Evolutionary conservation across 2,797 vertebrate species (phyloP).

Genomic region (Mionectes olivaceus): DNA sequence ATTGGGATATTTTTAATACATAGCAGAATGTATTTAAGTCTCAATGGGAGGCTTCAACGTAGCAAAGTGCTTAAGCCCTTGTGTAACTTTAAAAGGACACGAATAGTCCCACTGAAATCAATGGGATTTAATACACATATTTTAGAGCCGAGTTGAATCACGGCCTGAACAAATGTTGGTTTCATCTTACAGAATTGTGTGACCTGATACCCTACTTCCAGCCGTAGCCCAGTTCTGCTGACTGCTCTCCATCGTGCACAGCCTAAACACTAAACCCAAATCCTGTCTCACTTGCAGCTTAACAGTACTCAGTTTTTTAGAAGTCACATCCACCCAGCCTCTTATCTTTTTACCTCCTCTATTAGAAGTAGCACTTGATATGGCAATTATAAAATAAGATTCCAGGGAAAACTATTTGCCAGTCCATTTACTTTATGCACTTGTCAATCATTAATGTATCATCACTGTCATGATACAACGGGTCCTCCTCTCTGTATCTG

Average conservation of each 20-base stretch:
- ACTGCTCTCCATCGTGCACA: not conserved
- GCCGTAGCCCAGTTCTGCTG: not conserved
- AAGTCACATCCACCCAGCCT: not conserved
- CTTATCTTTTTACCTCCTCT: not conserved
- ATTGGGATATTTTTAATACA: conserved; percentile 36
- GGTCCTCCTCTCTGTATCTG: not conserved
- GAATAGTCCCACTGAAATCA: conserved; percentile 10
- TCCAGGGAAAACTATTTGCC: not conserved
- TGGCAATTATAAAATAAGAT: not conserved
- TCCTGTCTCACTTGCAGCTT: not conserved
- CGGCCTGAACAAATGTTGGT: conserved; percentile 12
- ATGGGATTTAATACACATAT: conserved; percentile 43
- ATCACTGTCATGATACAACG: fast-evolving
- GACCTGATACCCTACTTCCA: conserved; percentile 32
- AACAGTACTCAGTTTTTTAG: not conserved
- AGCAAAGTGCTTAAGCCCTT: conserved; percentile 25
- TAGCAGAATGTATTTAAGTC: conserved; percentile 7
- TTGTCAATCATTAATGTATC: not conserved
- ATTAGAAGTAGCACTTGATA: not conserved
- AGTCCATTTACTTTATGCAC: not conserved
- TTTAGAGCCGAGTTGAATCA: conserved; percentile 2
- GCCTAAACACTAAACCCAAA: not conserved
- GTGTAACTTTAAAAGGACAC: conserved; percentile 37
- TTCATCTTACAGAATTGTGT: conserved; percentile 19
- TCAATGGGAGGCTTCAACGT: conserved; percentile 4